phyloP scores from a whole-genome alignment of 1,140 invertebrate species.

The Hesperophylax magnus region DNA sequence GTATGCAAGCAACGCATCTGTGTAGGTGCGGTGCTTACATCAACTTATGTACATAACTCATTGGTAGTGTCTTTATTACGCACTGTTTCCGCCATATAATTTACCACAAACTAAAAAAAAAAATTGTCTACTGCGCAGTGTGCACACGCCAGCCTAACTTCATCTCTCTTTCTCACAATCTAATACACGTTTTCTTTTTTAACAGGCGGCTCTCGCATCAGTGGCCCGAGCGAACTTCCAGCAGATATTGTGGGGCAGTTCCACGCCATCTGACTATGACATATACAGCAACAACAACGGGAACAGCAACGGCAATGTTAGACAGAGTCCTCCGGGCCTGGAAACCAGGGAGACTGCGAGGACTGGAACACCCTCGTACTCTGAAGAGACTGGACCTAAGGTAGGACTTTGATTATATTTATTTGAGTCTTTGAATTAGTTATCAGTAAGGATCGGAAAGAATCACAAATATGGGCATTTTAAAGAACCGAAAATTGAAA shows the following conservation, averaged over 20 bases:
- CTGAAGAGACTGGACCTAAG: slow-evolving; percentile 47
- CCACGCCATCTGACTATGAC: slow-evolving; percentile 52
- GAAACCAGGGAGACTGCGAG: slow-evolving; percentile 35
- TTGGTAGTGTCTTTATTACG: too few relatives aligned
- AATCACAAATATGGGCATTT: too few relatives aligned
- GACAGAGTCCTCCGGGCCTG: slow-evolving; percentile 11
- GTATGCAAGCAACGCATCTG: too few relatives aligned
- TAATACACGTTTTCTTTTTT: slow-evolving; percentile 10
- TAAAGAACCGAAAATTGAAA: too few relatives aligned
- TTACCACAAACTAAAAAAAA: too few relatives aligned
- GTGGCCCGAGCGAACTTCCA: slow-evolving; percentile 43
- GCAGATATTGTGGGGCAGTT: slow-evolving; percentile 54
- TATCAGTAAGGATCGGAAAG: too few relatives aligned
- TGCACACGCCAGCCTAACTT: too few relatives aligned
- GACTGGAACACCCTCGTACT: slow-evolving; percentile 34
- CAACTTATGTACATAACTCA: too few relatives aligned
- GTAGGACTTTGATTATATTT: slow-evolving; percentile 5
- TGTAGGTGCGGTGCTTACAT: too few relatives aligned
- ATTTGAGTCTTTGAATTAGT: too few relatives aligned
- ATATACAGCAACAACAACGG: not conserved
- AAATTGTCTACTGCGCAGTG: too few relatives aligned
- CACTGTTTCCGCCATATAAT: too few relatives aligned
- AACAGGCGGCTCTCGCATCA: slow-evolving; percentile 31
- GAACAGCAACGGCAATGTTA: not conserved
- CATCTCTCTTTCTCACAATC: not conserved